Percentiles rank a stretch among this genome's conserved stretches.
phyloP scores from a whole-genome alignment of 2,797 vertebrate genomes.

The Eptatretus atami region DNA sequence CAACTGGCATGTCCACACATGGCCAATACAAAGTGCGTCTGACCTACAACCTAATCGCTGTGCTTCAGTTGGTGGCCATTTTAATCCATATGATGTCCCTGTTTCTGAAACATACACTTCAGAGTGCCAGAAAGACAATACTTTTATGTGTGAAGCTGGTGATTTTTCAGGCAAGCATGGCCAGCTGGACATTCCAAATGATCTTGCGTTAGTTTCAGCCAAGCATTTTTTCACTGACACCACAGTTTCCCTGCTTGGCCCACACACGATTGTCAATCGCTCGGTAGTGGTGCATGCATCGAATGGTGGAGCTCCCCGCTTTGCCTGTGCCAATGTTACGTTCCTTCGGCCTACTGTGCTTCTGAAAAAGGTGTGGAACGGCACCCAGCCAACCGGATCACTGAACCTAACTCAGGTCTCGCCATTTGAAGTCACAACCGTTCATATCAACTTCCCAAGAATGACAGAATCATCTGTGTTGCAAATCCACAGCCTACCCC shows the following conservation, averaged over 20 bases:
- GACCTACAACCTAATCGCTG: slow-evolving; percentile 17
- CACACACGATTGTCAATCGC: slow-evolving; percentile 14
- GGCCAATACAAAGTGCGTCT: slow-evolving; percentile 22
- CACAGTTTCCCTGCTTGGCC: slow-evolving; percentile 16
- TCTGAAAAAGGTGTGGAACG: slow-evolving; percentile 15
- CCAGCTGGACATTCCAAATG: slow-evolving; percentile 13
- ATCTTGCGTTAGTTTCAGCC: slow-evolving; percentile 10
- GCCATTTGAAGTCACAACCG: slow-evolving; percentile 17
- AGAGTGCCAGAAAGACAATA: slow-evolving; percentile 15
- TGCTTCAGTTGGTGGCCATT: slow-evolving; percentile 19
- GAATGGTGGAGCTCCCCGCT: slow-evolving; percentile 11
- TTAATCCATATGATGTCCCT: slow-evolving; percentile 20
- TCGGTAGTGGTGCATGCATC: slow-evolving; percentile 26
- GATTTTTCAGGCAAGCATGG: slow-evolving; percentile 20
- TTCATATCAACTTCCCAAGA: slow-evolving; percentile 16
- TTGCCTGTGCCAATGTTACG: slow-evolving; percentile 33
- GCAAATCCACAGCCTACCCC: slow-evolving; percentile 23
- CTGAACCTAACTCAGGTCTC: slow-evolving; percentile 16
- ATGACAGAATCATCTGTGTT: slow-evolving; percentile 19
- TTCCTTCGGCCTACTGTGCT: slow-evolving; percentile 13
- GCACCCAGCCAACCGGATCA: slow-evolving; percentile 13
- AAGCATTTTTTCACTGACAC: slow-evolving; percentile 29
- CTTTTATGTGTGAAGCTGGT: slow-evolving; percentile 24
- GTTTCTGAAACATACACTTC: slow-evolving; percentile 13
- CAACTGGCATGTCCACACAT: slow-evolving; percentile 26